phyloP scores from a whole-genome alignment of 2,113 vertebrate genomes.

The Meriones unguiculatus region DNA sequence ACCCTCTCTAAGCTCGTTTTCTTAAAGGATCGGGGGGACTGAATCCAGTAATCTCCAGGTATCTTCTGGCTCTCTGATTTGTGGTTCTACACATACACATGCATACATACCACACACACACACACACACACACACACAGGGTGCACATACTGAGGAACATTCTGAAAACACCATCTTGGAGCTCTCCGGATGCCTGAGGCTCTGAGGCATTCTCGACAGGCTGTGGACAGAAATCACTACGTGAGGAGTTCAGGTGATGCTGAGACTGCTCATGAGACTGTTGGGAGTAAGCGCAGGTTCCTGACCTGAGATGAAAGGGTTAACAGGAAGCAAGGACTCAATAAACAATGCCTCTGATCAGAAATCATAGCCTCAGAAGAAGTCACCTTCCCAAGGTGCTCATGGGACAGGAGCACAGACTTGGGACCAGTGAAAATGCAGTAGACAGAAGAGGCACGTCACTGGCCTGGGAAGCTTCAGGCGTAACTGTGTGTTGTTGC shows the following conservation, averaged over 20 bases:
- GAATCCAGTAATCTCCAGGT: not conserved
- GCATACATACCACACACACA: not conserved
- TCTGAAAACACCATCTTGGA: not conserved
- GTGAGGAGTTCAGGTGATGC: not conserved
- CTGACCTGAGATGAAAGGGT: conserved; percentile 14
- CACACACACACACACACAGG: not conserved
- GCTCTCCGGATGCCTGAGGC: not conserved
- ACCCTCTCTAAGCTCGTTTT: not conserved
- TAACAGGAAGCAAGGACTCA: conserved; percentile 28
- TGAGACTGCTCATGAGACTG: not conserved
- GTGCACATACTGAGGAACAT: not conserved
- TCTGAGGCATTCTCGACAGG: not conserved
- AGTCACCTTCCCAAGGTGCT: not conserved
- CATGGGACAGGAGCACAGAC: not conserved
- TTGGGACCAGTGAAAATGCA: not conserved
- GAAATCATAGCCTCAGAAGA: not conserved
- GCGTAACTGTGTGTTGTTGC: conserved; percentile 28
- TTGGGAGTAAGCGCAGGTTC: not conserved
- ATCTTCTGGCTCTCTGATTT: not conserved
- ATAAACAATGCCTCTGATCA: not conserved
- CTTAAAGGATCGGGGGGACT: not conserved
- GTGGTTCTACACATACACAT: not conserved
- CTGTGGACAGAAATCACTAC: not conserved
- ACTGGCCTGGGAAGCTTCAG: conserved; percentile 1
- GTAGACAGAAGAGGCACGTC: not conserved